A percentile compares a stretch with the other conserved stretches of the same genome.
These are phyloP conservation scores for Calidris pygmaea DNA, from an alignment of 2,113 vertebrate species.

Conservation along the genomic window DNA sequence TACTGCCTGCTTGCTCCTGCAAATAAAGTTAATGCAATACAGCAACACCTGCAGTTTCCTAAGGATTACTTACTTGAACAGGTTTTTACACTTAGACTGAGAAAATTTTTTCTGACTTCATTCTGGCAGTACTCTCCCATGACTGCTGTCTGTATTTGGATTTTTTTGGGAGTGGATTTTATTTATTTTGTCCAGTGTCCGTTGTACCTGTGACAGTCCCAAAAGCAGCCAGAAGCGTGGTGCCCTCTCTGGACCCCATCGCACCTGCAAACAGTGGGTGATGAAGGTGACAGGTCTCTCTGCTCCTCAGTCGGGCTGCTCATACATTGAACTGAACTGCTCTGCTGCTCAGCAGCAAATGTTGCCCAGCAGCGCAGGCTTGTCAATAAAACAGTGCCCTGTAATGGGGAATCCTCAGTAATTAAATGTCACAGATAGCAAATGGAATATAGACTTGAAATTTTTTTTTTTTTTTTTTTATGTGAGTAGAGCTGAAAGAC, in stretches of 20 bases:
- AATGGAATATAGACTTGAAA: background rate
- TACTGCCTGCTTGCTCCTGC: background rate
- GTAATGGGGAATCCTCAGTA: background rate
- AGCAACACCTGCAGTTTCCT: background rate
- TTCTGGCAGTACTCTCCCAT: background rate
- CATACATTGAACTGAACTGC: background rate
- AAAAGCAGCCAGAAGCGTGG: background rate
- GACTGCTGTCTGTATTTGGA: background rate
- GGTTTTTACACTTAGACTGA: background rate
- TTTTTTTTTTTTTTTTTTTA: too few relatives aligned
- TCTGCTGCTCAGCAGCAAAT: background rate
- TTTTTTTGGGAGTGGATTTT: background rate
- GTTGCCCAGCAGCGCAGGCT: background rate
- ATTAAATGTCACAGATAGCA: background rate
- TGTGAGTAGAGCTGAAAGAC: background rate
- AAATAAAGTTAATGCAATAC: background rate
- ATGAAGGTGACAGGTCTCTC: background rate
- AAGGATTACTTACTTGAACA: background rate
- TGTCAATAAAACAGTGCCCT: background rate
- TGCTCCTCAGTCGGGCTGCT: background rate
- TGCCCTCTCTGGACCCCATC: background rate
- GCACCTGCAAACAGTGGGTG: background rate
- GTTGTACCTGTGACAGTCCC: background rate
- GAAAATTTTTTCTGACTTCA: background rate
- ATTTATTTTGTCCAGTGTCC: background rate